phyloP scores from a whole-genome alignment of 1,140 invertebrate species.

The Euschistus heros region DNA sequence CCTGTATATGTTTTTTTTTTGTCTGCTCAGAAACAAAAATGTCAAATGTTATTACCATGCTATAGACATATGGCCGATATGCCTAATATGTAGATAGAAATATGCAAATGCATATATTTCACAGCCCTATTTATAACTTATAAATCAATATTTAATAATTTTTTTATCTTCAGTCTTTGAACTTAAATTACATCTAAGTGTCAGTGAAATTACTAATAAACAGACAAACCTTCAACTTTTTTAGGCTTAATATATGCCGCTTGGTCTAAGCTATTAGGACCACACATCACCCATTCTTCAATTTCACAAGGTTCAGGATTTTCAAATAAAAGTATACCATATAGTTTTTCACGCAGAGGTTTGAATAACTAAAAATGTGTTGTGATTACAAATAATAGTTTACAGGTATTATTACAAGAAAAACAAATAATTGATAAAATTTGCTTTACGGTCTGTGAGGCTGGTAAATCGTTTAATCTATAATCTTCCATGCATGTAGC shows the following conservation, averaged over 20 bases:
- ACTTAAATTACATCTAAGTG: too few relatives aligned
- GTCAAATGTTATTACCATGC: too few relatives aligned
- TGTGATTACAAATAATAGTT: not conserved
- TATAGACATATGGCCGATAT: too few relatives aligned
- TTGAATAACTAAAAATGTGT: slow-evolving; percentile 21
- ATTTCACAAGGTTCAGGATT: slow-evolving; percentile 24
- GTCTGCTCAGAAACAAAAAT: too few relatives aligned
- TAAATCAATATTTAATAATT: too few relatives aligned
- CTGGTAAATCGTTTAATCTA: slow-evolving; percentile 13
- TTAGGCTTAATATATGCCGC: not conserved
- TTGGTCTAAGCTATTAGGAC: slow-evolving; percentile 24
- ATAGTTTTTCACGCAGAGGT: slow-evolving; percentile 29
- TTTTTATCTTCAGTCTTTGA: too few relatives aligned
- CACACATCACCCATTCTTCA: slow-evolving; percentile 27
- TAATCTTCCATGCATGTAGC: slow-evolving; percentile 12
- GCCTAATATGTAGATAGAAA: too few relatives aligned
- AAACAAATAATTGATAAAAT: not conserved
- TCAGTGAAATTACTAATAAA: too few relatives aligned
- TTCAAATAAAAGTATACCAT: slow-evolving; percentile 31
- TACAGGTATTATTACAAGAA: not conserved
- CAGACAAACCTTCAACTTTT: not conserved
- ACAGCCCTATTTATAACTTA: too few relatives aligned
- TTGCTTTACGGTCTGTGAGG: not conserved
- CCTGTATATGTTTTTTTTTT: too few relatives aligned
- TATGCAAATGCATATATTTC: too few relatives aligned